Base-by-base conservation (phyloP, 2,797 vertebrate species). In the Cynopterus sphinx region DNA sequence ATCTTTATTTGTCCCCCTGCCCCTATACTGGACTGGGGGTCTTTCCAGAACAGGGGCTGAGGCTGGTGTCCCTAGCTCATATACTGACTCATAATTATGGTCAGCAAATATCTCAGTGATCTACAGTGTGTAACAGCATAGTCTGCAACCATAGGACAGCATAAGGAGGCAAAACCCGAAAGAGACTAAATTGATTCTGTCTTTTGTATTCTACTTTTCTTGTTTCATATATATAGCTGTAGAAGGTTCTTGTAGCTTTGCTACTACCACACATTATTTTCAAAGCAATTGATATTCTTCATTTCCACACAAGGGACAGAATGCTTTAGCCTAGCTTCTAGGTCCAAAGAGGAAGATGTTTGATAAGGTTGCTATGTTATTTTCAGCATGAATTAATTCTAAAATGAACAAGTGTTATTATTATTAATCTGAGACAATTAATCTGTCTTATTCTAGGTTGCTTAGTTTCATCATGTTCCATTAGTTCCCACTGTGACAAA, bases 351-450 rank as follows among this genome's bases (percentile, higher is more conserved):
- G 21, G 68, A 26, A 87, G n/a, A 83, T 16, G 13, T 28, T 19
- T 68, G 73, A 57, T 63, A 16, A 15, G 86, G n/a, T 21, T 73
- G 3, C 31, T 57, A 53, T 92, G 31, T 81, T 93, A 63, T 92
- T 94, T 92, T 85, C 53, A 95, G 57, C n/a, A 97, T 46, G 55
- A 92, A 93, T 81, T 65, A 90, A 95, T 49, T 90, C 17, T 51
- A 93, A 11, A 75, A 9, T 77, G 59, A 96, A 86, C 9, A 68
- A 89, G 53, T 17, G 2, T 46, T 96, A 75, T 67, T 93, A 86
- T 39, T 83, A 70, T 82, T 93, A 90, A 73, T 73, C 67, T 87
- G 84, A 75, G 33, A 79, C 65, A 79, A 92, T 74, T 85, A 49
- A n/a, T 87, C 74, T 95, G 31, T 68, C 57, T 90, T 79, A 81